Evolutionary conservation across 2,797 vertebrate species (phyloP).

Genomic region (Catharus ustulatus): DNA sequence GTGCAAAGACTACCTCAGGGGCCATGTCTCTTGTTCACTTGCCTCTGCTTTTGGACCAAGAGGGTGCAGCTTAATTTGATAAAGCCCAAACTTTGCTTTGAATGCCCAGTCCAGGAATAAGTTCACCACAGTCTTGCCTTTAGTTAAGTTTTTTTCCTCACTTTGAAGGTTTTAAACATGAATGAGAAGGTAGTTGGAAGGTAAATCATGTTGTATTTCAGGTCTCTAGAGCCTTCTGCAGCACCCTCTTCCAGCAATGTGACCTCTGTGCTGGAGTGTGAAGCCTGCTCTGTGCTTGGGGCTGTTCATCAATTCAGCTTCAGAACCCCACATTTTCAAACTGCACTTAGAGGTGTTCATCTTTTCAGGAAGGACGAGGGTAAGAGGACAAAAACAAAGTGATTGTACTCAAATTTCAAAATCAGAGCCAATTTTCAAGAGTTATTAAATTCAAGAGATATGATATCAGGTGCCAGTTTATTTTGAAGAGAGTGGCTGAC

Average conservation of each 20-base stretch:
- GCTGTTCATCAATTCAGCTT: neutral
- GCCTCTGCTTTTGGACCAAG: neutral
- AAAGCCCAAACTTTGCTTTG: neutral
- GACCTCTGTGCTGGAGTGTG: neutral
- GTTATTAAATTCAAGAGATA: neutral
- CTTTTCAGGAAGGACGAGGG: neutral
- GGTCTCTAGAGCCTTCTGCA: neutral
- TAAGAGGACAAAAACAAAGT: neutral
- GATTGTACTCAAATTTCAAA: neutral
- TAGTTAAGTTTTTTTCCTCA: too few species aligned
- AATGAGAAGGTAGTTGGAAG: neutral
- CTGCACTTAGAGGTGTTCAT: neutral
- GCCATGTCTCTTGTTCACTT: accelerated
- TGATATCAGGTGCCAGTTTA: neutral
- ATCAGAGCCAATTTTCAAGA: neutral
- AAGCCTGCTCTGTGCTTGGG: neutral
- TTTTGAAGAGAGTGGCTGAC: neutral
- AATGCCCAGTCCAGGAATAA: neutral
- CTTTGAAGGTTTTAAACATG: neutral
- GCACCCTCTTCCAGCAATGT: accelerated
- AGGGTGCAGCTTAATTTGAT: accelerated
- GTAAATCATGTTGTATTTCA: neutral
- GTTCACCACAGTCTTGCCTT: too few species aligned
- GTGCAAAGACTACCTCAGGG: neutral
- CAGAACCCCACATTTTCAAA: neutral